These are phyloP conservation scores for Sceliomorpha sp. DNA, from an alignment of 2,888 invertebrate species.

Conservation along the genomic window DNA sequence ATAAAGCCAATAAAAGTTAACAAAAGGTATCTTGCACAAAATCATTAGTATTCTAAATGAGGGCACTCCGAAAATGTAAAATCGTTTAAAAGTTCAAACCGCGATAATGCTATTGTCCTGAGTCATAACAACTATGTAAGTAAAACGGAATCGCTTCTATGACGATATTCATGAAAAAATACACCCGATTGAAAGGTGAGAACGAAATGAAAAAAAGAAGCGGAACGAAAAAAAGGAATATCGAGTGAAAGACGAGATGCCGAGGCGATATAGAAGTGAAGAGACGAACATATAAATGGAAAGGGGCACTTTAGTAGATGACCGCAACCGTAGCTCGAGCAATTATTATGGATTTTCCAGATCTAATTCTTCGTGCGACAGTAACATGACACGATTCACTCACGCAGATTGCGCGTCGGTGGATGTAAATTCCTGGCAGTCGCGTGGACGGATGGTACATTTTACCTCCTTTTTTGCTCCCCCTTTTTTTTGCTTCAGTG, in stretches of 20 bases:
- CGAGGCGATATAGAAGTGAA: conserved; percentile 24
- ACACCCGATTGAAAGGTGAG: conserved; percentile 16
- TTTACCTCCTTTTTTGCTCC: conserved; percentile 67
- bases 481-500: conserved; percentile 59
- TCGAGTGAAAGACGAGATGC: conserved; percentile 26
- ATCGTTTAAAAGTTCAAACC: too few relatives aligned
- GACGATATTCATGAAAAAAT: conserved; percentile 8
- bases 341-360: conserved; percentile 80
- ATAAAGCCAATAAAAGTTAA: too few relatives aligned
- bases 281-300: conserved; percentile 40
- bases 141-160: background rate
- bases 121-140: too few relatives aligned
- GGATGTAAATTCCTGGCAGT: conserved; percentile 79
- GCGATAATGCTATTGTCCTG: too few relatives aligned
- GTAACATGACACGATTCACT: conserved; percentile 80
- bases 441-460: conserved; percentile 70
- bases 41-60: too few relatives aligned
- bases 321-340: conserved; percentile 71
- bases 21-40: too few relatives aligned
- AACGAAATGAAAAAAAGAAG: conserved; percentile 17
- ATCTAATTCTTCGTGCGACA: conserved; percentile 79
- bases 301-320: conserved; percentile 40
- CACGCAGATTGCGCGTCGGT: conserved; percentile 79
- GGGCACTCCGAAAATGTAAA: too few relatives aligned
- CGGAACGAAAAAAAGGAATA: conserved; percentile 24